phyloP scores from a whole-genome alignment of 2,797 vertebrate genomes.

The Sebastes flavidus region DNA sequence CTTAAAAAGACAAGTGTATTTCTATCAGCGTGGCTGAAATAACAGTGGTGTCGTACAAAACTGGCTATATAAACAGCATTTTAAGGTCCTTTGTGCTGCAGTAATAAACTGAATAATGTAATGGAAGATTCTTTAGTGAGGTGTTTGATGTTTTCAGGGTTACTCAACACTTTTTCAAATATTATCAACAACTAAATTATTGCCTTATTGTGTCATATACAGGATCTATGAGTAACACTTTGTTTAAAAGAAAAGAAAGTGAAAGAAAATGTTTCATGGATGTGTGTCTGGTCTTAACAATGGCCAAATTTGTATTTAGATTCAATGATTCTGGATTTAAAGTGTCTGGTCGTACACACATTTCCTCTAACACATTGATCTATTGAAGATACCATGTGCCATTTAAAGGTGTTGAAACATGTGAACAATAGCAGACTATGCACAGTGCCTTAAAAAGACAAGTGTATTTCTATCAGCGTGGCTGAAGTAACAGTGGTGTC shows the following conservation, averaged over 20 bases:
- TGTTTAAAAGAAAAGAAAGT: neutral
- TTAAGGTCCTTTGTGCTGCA: slow-evolving; percentile 74
- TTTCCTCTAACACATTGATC: neutral
- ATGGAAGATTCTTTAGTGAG: too few species aligned
- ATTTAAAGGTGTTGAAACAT: slow-evolving; percentile 46
- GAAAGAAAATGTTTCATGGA: neutral
- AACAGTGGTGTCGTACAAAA: slow-evolving; percentile 47
- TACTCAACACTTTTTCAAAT: rapidly evolving
- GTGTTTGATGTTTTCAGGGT: too few species aligned
- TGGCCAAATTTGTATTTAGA: neutral
- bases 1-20: slow-evolving; percentile 39
- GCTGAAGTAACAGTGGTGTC: slow-evolving; percentile 37
- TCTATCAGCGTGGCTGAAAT: slow-evolving; percentile 41
- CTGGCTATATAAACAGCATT: slow-evolving; percentile 43
- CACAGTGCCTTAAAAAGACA: slow-evolving; percentile 32
- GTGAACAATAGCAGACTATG: neutral
- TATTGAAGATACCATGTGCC: neutral
- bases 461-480: slow-evolving; percentile 45
- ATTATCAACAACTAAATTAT: too few species aligned
- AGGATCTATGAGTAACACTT: too few species aligned
- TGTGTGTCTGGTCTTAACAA: neutral
- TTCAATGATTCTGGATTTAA: neutral
- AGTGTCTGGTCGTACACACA: neutral
- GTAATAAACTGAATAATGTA: slow-evolving; percentile 50
- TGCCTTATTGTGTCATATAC: too few species aligned